Evolutionary conservation across 2,113 vertebrate genomes (phyloP).

Genomic region (Bubo blakistoni): DNA sequence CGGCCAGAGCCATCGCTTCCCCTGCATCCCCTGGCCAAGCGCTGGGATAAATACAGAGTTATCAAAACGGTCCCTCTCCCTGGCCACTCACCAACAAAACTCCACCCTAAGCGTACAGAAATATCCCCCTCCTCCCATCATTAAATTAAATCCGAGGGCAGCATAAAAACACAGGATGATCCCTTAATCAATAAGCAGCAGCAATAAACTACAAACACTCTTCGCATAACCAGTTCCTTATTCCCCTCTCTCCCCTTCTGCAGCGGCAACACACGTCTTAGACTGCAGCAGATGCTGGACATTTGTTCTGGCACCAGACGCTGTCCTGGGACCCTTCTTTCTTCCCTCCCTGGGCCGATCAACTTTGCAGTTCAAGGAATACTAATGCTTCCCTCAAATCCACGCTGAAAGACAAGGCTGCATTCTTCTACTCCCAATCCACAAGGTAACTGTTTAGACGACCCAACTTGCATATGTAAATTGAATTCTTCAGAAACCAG

Average conservation of each 20-base stretch:
- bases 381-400: constrained; percentile 64
- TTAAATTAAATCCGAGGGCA: background rate
- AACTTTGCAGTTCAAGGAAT: constrained; percentile 68
- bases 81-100: constrained; percentile 11
- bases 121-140: background rate
- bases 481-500: constrained; percentile 63
- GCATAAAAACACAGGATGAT: background rate
- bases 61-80: background rate
- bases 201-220: constrained; percentile 44
- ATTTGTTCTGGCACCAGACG: constrained; percentile 78
- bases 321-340: constrained; percentile 70
- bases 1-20: background rate
- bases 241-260: background rate
- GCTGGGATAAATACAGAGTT: background rate
- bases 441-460: constrained; percentile 59
- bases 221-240: background rate
- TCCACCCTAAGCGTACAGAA: background rate
- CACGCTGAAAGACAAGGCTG: constrained; percentile 69
- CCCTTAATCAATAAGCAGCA: constrained; percentile 7
- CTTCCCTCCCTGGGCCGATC: constrained; percentile 51
- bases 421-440: constrained; percentile 66
- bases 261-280: constrained; percentile 32
- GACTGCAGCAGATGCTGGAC: constrained; percentile 73
- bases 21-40: background rate
- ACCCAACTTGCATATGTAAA: constrained; percentile 60